Base-by-base conservation (phyloP, 2,888 invertebrate species). In the Leptarthrus brevirostris region DNA sequence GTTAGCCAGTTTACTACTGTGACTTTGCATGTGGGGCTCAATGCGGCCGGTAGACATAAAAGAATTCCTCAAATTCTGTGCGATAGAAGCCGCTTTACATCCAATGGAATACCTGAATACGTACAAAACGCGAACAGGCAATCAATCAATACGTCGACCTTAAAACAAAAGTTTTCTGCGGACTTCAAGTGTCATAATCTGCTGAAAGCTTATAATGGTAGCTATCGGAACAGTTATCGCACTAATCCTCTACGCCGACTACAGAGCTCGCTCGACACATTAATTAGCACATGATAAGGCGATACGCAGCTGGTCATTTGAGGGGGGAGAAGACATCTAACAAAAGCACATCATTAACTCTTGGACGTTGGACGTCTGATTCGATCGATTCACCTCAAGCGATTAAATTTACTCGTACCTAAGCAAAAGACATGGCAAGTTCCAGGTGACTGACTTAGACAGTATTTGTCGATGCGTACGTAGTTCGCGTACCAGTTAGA, bases 1-100 rank as follows among this genome's bases (percentile, higher is more conserved):
- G 66, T 66, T n/a, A 20, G 36, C 34, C 61, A 61, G 61, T 61
- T 61, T 40, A 61, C 61, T 61, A 61, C 36, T 61, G 61, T 61
- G 40, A 61, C 40, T 61, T 36, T 20, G 36, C 36, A 61, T 61
- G 18, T 61, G 36, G 61, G 30, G 8, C 30, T n/a, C 8, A 14
- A 34, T 4, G 40, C 22, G 58, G 61, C 36, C 36, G 61, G 1
- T 61, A 30, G 34, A 20, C 6, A 40, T 30, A 61, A 30, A 61
- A 16, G 56, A 61, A 61, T 36, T 61, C 61, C 40, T 20, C 20
- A 12, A 40, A 1, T 16, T 12, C 30, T 30, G n/a, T n/a, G n/a
- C n/a, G n/a, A n/a, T n/a, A n/a, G n/a, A n/a, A n/a, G n/a, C n/a
- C n/a, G n/a, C n/a, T n/a, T n/a, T n/a, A n/a, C n/a, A n/a, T n/a